phyloP scores from a whole-genome alignment of 2,797 vertebrate species.

The Fistularia tabacaria region DNA sequence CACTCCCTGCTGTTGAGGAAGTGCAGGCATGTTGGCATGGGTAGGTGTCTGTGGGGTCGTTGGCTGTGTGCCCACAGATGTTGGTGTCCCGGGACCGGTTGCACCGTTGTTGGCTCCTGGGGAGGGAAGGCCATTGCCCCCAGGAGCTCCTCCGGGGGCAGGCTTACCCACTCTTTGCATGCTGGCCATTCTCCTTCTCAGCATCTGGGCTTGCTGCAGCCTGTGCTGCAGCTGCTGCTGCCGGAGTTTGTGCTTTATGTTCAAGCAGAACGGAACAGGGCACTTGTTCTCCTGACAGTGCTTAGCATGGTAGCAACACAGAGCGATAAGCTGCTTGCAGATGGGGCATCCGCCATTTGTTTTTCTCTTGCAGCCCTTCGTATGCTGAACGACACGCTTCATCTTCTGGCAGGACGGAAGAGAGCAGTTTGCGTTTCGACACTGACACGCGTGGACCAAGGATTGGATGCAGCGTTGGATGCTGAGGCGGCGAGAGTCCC shows the following conservation, averaged over 20 bases:
- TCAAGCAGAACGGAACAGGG: constrained; percentile 96
- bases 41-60: constrained; percentile 87
- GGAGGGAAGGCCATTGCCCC: constrained; percentile 78
- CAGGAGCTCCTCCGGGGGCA: constrained; percentile 55
- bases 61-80: constrained; percentile 87
- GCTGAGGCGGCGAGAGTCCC: constrained; percentile 93
- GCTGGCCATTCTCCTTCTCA: constrained; percentile 92
- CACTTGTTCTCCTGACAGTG: constrained; percentile 99
- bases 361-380: constrained; percentile 97
- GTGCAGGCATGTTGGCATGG: constrained; percentile 63
- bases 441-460: constrained; percentile 96
- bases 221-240: constrained; percentile 96
- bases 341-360: constrained; percentile 96
- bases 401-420: constrained; percentile 98
- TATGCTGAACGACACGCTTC: constrained; percentile 97
- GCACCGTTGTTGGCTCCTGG: constrained; percentile 71
- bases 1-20: constrained; percentile 61
- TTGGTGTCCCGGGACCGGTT: constrained; percentile 79
- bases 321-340: constrained; percentile 96
- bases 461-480: constrained; percentile 99
- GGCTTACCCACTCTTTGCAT: constrained; percentile 87
- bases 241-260: constrained; percentile 96
- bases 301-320: constrained; percentile 98
- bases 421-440: constrained; percentile 95
- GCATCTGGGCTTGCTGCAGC: constrained; percentile 95